A percentile compares a stretch with the other conserved stretches of the same genome.
Conservation (phyloP, 2,888 invertebrate genomes). For the Calameuta idolon region DNA sequence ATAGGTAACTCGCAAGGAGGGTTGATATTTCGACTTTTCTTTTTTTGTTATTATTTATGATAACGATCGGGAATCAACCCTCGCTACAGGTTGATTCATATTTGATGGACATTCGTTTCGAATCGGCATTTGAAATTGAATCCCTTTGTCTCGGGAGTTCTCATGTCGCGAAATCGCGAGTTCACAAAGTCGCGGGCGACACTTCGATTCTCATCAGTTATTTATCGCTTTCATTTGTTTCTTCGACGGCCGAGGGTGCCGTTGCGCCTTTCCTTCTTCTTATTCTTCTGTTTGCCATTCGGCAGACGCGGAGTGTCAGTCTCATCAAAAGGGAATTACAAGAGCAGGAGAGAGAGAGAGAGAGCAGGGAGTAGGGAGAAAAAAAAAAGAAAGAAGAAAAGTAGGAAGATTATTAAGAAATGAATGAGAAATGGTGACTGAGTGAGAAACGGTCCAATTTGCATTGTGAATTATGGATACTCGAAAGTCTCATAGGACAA, state of each 20-base stretch:
- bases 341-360: slow-evolving; percentile 36
- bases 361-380: slow-evolving; percentile 13
- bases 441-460: slow-evolving; percentile 18
- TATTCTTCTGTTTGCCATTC: slow-evolving; percentile 27
- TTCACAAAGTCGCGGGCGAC: neutral
- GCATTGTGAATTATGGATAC: slow-evolving; percentile 59
- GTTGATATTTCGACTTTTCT: no score
- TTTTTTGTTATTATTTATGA: no score
- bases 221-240: slow-evolving; percentile 61
- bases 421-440: no score
- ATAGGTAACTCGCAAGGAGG: no score
- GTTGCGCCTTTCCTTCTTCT: slow-evolving; percentile 24
- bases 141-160: slow-evolving; percentile 41
- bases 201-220: slow-evolving; percentile 61
- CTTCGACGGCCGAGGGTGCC: slow-evolving; percentile 16
- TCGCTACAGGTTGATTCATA: slow-evolving; percentile 37
- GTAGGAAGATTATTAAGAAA: neutral
- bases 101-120: slow-evolving; percentile 57
- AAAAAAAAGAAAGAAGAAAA: slow-evolving; percentile 11
- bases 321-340: slow-evolving; percentile 60
- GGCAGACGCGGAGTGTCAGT: slow-evolving; percentile 35
- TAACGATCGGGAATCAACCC: no score
- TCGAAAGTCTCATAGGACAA: slow-evolving; percentile 41
- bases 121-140: slow-evolving; percentile 55
- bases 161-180: no score